Percentiles rank a stretch among this genome's conserved stretches.
Evolutionary conservation across 2,113 vertebrate species (phyloP).

Genomic region (Coregonus clupeaformis): DNA sequence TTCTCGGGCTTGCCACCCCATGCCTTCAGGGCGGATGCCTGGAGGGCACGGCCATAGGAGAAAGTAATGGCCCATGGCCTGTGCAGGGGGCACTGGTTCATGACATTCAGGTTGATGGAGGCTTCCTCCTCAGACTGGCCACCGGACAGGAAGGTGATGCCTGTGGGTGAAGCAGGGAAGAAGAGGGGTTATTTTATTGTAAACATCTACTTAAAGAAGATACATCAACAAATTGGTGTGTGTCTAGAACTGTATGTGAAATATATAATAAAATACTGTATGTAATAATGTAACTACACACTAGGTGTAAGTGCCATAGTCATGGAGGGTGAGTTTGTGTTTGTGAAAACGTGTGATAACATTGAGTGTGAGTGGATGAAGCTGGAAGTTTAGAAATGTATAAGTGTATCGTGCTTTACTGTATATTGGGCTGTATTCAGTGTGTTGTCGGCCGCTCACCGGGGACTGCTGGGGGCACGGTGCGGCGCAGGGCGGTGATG

Average conservation of each 20-base stretch:
- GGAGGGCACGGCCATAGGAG: constrained; percentile 89
- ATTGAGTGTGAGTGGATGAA: not conserved
- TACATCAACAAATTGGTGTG: not conserved
- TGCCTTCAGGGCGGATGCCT: constrained; percentile 88
- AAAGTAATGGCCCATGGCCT: constrained; percentile 89
- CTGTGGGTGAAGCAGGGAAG: constrained; percentile 49
- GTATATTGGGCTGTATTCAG: not conserved
- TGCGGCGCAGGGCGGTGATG: constrained; percentile 87
- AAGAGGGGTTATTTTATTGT: not conserved
- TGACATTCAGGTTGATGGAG: constrained; percentile 87
- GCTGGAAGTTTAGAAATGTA: not conserved
- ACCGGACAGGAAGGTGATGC: constrained; percentile 89
- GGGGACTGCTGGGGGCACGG: constrained; percentile 86
- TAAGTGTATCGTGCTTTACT: not conserved
- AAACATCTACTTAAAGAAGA: no score
- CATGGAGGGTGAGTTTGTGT: not conserved
- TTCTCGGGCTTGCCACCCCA: constrained; percentile 90
- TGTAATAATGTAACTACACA: no score
- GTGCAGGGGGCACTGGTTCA: constrained; percentile 85
- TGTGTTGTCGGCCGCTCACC: constrained; percentile 60
- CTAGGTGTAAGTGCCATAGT: no score
- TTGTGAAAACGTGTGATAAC: not conserved
- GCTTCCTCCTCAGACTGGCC: constrained; percentile 94
- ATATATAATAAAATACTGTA: no score
- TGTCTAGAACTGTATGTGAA: not conserved